Base-by-base conservation (phyloP, 2,113 vertebrate species). In the Emydura subglobosa region DNA sequence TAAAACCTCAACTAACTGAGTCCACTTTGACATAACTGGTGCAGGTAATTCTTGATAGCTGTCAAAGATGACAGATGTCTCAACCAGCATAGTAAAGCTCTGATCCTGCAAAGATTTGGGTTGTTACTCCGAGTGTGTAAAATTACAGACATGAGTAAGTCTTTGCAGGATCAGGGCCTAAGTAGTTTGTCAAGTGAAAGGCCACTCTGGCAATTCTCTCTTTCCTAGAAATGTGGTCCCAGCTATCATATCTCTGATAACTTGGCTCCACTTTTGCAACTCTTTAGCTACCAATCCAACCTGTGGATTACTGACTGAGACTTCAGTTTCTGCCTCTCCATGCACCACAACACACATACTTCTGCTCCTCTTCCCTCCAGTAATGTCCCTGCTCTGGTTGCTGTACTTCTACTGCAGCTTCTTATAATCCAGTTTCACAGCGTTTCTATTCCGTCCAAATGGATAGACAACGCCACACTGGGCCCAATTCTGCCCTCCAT, bases 371-470 rank as follows among this genome's bases (percentile, higher is more conserved):
- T 24, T 31, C 19, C 39, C 42, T 31, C 27, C 72, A 68, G 34
- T 0, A 6, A 61, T 25, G 86, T 14, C 2, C n/a, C 65, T 1
- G 6, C 47, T 82, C 47, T 65, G 61, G n/a, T 21, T 83, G 72
- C 22, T 29, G 17, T 0, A 0, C 3, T 82, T 17, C n/a, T 59
- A 27, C 1, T 8, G 68, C 51, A 82, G 49, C 17, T 3, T 25
- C n/a, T 34, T 14, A 47, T 51, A 68, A n/a, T 27, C 76, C 2
- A 0, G 4, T 55, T 78, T 84, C 42, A 76, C 83, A 91, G 19
- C 54, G 86, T 89, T 81, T 83, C 51, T 57, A 59, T 14, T 72
- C 5, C 93, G 78, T 34, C 87, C 79, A 84, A 10, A 39, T 39
- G 91, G 74, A 22, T 10, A 2, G 0, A 3, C 1, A 7, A 51